Percentiles rank a stretch among this genome's conserved stretches.
These are phyloP conservation scores for Eidolon helvum DNA, from an alignment of 2,113 vertebrate species.

Conservation along the genomic window DNA sequence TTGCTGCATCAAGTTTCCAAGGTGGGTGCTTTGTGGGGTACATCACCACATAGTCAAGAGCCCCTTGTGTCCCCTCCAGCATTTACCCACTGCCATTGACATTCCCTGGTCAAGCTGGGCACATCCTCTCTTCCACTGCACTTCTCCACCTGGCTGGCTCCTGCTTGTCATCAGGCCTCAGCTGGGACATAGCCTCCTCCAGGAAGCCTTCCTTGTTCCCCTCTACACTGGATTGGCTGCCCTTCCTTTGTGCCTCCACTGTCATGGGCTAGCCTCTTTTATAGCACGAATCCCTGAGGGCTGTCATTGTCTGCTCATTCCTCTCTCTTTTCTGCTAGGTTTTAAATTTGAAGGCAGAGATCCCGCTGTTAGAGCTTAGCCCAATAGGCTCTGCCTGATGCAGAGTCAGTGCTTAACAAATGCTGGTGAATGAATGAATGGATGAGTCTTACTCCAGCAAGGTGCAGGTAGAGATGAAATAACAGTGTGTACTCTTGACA, in stretches of 20 bases:
- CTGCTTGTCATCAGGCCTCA: neutral
- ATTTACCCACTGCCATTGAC: neutral
- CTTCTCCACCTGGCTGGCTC: neutral
- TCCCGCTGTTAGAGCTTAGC: neutral
- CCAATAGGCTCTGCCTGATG: neutral
- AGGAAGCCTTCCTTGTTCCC: neutral
- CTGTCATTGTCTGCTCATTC: neutral
- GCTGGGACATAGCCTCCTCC: neutral
- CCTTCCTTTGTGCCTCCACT: neutral
- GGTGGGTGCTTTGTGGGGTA: neutral
- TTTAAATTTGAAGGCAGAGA: neutral
- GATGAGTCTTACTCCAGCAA: neutral
- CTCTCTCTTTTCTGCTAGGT: neutral
- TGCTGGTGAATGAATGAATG: neutral
- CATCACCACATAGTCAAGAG: too few relatives aligned
- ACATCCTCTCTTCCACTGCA: neutral
- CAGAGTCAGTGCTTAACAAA: neutral
- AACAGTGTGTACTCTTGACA: neutral
- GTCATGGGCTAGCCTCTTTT: neutral
- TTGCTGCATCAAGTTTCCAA: neutral
- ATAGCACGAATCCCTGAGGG: neutral
- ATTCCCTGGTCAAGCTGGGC: neutral
- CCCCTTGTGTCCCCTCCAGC: accelerated
- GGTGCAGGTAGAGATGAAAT: neutral
- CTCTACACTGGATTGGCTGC: neutral